phyloP scores from a whole-genome alignment of 1,140 invertebrate species.

The Danaus plexippus region DNA sequence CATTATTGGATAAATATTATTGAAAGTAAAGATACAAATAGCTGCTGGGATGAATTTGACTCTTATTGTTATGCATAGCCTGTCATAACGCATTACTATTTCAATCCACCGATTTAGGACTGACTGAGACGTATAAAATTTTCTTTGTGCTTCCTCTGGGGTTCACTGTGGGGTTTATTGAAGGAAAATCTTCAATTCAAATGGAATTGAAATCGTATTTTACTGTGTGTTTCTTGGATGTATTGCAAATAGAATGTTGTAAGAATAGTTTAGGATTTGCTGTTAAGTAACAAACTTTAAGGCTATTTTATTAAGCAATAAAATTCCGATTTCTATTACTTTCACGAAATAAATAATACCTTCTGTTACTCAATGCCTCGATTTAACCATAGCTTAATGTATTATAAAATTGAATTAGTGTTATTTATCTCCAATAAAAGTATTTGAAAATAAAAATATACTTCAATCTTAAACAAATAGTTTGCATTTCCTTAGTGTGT shows the following conservation, averaged over 20 bases:
- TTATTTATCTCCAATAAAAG: slow-evolving; percentile 2
- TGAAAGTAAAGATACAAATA: too few relatives aligned
- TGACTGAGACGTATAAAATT: slow-evolving; percentile 17
- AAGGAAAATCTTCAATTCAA: slow-evolving; percentile 23
- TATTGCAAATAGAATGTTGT: slow-evolving; percentile 22
- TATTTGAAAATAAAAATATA: background rate
- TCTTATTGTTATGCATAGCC: too few relatives aligned
- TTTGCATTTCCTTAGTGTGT: too few relatives aligned
- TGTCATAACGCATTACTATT: slow-evolving; percentile 12
- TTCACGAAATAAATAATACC: too few relatives aligned
- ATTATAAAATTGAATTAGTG: background rate
- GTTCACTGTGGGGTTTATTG: slow-evolving; percentile 21
- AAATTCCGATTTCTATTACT: too few relatives aligned
- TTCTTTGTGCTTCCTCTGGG: slow-evolving; percentile 14
- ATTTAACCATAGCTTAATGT: too few relatives aligned
- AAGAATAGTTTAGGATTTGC: slow-evolving; percentile 4
- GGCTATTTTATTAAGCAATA: too few relatives aligned
- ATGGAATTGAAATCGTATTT: slow-evolving; percentile 21
- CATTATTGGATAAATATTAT: too few relatives aligned
- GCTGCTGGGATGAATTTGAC: too few relatives aligned
- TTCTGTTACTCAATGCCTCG: too few relatives aligned
- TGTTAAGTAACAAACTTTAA: background rate
- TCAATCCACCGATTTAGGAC: slow-evolving; percentile 11
- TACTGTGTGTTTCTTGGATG: slow-evolving; percentile 13
- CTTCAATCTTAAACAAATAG: too few relatives aligned